Evolutionary conservation across 1,140 invertebrate genomes (phyloP).

Genomic region (Leguminivora glycinivorella): DNA sequence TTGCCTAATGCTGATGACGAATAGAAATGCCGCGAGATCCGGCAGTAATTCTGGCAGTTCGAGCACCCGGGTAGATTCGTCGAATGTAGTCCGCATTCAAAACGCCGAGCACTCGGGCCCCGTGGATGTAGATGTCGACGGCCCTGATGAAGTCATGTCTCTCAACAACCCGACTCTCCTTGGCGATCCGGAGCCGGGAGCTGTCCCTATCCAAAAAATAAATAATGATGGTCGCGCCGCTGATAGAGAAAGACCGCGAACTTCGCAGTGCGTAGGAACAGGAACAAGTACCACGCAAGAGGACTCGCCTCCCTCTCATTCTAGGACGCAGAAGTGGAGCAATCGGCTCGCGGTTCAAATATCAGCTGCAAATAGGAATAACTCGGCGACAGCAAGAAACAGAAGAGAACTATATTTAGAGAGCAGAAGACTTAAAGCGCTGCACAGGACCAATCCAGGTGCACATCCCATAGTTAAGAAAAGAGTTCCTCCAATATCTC

Average conservation of each 20-base stretch:
- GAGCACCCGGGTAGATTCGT: conserved; percentile 48
- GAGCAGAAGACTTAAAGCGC: conserved; percentile 61
- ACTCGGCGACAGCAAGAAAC: conserved; percentile 64
- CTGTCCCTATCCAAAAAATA: background rate
- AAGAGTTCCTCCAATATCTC: conserved; percentile 58
- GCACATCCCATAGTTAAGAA: conserved; percentile 65
- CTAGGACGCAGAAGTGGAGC: conserved; percentile 55
- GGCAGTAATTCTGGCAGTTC: conserved; percentile 45
- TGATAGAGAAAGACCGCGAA: background rate
- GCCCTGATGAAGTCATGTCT: conserved; percentile 46
- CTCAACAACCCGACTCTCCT: background rate
- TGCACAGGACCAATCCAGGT: conserved; percentile 68
- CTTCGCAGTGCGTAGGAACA: background rate
- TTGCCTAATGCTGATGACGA: conserved; percentile 72
- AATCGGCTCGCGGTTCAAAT: conserved; percentile 73
- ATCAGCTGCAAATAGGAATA: conserved; percentile 70
- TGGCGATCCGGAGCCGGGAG: background rate
- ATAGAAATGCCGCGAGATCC: conserved; percentile 49
- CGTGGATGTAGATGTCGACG: conserved; percentile 57
- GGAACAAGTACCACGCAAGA: background rate
- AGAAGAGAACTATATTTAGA: conserved; percentile 68
- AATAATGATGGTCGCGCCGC: conserved; percentile 35
- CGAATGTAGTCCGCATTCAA: conserved; percentile 61
- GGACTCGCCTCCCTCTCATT: background rate
- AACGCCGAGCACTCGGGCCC: conserved; percentile 62